Conservation (phyloP, 2,113 vertebrate species). For the Tympanuchus pallidicinctus region DNA sequence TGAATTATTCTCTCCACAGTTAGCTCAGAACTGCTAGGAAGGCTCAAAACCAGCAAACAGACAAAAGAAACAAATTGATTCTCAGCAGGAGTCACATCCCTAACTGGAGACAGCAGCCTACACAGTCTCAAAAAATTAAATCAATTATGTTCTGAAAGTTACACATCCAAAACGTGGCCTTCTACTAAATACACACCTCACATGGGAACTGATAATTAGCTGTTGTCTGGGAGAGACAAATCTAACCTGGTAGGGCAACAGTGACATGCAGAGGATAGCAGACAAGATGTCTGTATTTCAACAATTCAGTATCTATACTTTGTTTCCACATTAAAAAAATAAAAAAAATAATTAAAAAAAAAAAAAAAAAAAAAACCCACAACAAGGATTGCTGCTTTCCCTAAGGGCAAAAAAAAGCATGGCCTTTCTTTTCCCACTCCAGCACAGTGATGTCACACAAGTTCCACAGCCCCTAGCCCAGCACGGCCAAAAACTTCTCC, state of each 20-base stretch:
- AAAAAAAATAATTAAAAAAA: too few relatives aligned
- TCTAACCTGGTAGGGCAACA: background rate
- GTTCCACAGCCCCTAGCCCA: background rate
- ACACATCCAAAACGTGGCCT: background rate
- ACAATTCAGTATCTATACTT: background rate
- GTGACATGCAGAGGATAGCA: background rate
- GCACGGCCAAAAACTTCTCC: background rate
- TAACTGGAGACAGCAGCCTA: background rate
- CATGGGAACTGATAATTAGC: background rate
- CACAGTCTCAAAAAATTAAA: background rate
- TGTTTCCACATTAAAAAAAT: background rate
- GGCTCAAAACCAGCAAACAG: background rate
- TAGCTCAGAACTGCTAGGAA: background rate
- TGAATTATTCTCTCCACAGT: background rate
- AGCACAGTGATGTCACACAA: background rate
- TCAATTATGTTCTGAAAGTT: background rate
- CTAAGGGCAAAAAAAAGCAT: background rate
- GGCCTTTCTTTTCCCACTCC: background rate
- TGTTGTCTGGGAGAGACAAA: fast-evolving
- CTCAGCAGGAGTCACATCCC: background rate
- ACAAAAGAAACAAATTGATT: background rate
- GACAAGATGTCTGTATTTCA: too few relatives aligned
- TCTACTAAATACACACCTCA: background rate
- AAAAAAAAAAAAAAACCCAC: too few relatives aligned
- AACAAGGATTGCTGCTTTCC: background rate